Percentiles rank a stretch among this genome's conserved stretches.
Conservation (phyloP, 2,113 vertebrate species). For the Phalacrocorax carbo region DNA sequence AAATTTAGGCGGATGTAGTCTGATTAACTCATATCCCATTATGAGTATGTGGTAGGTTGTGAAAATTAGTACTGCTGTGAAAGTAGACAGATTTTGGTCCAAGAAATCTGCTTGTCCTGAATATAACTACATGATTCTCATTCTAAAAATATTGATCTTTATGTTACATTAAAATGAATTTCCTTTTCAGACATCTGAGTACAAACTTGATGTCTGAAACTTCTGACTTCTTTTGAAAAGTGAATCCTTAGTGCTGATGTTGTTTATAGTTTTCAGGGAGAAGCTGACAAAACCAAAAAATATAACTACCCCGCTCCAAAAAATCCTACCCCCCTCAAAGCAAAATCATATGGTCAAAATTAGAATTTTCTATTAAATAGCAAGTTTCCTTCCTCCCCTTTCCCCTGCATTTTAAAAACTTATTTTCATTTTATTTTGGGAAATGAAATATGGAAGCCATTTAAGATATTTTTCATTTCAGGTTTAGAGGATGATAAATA, state of each 20-base stretch:
- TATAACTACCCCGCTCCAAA: not conserved
- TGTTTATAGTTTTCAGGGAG: not conserved
- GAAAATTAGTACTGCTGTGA: not conserved
- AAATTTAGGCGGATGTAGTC: conserved; percentile 27
- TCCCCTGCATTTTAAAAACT: not conserved
- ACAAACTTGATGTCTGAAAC: not conserved
- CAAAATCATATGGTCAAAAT: not conserved
- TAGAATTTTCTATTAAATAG: not conserved
- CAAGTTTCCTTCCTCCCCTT: not conserved
- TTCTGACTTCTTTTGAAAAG: not conserved
- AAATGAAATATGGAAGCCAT: not conserved
- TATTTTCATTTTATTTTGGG: not conserved
- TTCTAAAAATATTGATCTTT: not conserved
- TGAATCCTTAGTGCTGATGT: not conserved
- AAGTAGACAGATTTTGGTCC: not conserved
- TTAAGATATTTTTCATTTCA: not conserved
- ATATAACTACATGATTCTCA: not conserved
- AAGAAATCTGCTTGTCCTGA: not conserved
- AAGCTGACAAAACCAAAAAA: not conserved
- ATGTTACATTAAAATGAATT: not conserved
- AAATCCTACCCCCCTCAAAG: not conserved
- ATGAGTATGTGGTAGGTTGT: not conserved
- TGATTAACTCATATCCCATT: not conserved
- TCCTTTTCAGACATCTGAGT: not conserved
- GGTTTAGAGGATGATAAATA: conserved; percentile 32